These are phyloP conservation scores for Neoseiulus cucumeris DNA, from an alignment of 1,140 invertebrate species.

Conservation along the genomic window DNA sequence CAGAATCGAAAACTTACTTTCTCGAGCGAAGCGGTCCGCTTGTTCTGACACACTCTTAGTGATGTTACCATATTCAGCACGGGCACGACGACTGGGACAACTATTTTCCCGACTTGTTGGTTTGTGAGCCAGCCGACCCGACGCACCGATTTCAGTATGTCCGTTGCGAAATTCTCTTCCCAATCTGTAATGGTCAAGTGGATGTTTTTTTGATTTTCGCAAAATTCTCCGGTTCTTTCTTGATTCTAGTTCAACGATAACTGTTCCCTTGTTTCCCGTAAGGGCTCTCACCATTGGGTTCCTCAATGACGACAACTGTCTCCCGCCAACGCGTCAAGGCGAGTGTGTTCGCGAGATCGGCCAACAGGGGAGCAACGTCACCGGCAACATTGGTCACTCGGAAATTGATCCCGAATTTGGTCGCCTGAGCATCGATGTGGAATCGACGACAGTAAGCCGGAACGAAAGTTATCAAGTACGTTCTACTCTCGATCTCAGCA, in stretches of 20 bases:
- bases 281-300: neutral
- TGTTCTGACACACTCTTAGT: neutral
- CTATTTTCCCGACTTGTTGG: neutral
- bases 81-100: neutral
- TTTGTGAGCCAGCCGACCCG: neutral
- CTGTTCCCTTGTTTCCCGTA: no score
- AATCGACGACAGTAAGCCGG: neutral
- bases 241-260: neutral
- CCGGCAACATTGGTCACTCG: neutral
- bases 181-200: neutral
- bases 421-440: neutral
- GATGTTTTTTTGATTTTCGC: neutral
- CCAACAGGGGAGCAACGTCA: neutral
- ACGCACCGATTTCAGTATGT: neutral
- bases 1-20: no score
- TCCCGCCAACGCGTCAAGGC: neutral
- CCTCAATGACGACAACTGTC: neutral
- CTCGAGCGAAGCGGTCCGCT: neutral
- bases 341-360: neutral
- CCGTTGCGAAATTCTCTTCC: neutral
- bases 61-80: constrained; percentile 6
- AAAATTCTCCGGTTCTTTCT: neutral
- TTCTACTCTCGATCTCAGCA: neutral
- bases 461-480: neutral
- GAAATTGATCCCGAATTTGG: neutral